Evolutionary conservation across 2,888 invertebrate species (phyloP).

Genomic region (Nomada ferruginata): DNA sequence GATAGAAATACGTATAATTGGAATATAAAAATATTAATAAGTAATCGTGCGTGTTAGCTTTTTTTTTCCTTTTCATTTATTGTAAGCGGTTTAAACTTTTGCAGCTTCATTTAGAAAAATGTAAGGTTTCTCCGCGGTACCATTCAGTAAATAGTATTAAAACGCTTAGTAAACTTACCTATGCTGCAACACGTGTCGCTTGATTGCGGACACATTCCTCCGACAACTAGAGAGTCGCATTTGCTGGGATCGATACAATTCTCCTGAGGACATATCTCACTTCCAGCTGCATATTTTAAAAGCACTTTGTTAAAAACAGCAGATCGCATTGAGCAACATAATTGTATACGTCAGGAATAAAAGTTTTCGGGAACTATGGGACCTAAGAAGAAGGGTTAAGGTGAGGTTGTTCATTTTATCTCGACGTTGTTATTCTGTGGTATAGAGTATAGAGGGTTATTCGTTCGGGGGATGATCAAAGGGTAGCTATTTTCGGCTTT

Average conservation of each 20-base stretch:
- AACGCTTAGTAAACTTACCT: slow-evolving; percentile 42
- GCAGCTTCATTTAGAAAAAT: no score
- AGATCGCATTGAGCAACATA: not conserved
- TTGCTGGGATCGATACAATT: slow-evolving; percentile 62
- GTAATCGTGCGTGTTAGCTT: no score
- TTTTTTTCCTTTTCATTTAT: no score
- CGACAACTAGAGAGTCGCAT: slow-evolving; percentile 44
- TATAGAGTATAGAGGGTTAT: slow-evolving; percentile 20
- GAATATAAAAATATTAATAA: no score
- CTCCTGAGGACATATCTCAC: slow-evolving; percentile 50
- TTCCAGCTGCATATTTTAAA: slow-evolving; percentile 41
- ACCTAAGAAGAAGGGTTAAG: not conserved
- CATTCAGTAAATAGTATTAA: not conserved
- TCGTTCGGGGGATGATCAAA: slow-evolving; percentile 34
- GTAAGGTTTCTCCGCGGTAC: no score
- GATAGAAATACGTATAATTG: slow-evolving; percentile 6
- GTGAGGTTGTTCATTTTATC: slow-evolving; percentile 37
- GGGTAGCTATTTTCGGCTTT: slow-evolving; percentile 16
- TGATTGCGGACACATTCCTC: slow-evolving; percentile 20
- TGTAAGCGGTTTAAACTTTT: no score
- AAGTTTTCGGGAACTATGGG: not conserved
- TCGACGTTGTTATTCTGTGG: slow-evolving; percentile 9
- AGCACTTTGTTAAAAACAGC: slow-evolving; percentile 13
- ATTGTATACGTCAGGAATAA: not conserved
- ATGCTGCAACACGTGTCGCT: slow-evolving; percentile 56